Conservation (phyloP, 2,113 vertebrate species). For the Chrysochloris asiatica region DNA sequence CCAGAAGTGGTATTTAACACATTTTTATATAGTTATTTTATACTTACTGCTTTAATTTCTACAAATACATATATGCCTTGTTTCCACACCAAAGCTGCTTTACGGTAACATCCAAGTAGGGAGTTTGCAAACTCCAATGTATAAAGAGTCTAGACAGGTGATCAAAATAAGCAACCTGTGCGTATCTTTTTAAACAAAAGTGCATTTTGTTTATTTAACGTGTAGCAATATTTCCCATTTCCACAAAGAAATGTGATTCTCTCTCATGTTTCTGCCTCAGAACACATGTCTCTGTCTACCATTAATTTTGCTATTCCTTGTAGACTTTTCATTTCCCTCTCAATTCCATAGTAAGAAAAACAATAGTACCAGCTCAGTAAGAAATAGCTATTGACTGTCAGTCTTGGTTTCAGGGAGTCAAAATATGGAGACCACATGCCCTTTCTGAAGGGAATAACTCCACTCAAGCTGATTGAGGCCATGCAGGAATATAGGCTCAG, state of each 20-base stretch:
- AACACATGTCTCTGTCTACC: not conserved
- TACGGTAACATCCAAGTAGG: not conserved
- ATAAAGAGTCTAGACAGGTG: not conserved
- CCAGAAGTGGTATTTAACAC: not conserved
- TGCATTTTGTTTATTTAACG: not conserved
- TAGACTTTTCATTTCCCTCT: not conserved
- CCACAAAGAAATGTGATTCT: not conserved
- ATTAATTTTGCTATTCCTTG: constrained; percentile 24
- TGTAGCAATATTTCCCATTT: not conserved
- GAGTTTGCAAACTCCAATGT: not conserved
- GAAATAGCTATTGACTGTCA: not conserved
- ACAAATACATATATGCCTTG: not conserved
- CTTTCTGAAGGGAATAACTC: not conserved
- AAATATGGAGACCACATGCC: not conserved
- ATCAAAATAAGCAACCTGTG: not conserved
- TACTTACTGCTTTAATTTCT: not conserved
- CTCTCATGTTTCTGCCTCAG: not conserved
- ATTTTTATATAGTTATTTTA: not conserved
- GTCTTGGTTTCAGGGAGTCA: not conserved
- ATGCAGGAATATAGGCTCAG: not conserved
- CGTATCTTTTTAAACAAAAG: not conserved
- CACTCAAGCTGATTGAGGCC: not conserved
- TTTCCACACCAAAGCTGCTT: not conserved
- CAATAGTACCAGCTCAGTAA: not conserved
- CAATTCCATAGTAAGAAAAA: not conserved